Base-by-base conservation (phyloP, 2,113 vertebrate genomes). In the Xiphophorus hellerii region DNA sequence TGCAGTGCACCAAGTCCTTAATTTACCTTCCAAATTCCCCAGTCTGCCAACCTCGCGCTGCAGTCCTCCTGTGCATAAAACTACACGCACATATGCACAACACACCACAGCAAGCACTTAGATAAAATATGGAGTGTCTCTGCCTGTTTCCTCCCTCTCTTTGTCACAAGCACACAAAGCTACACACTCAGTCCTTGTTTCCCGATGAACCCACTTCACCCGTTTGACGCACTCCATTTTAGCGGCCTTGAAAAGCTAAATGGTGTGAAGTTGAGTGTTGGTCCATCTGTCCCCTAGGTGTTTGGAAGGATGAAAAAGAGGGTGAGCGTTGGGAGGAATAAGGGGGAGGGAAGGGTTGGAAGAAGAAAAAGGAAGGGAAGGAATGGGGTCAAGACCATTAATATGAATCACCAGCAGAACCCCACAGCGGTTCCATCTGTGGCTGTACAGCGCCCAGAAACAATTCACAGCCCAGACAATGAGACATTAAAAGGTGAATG, bases 231-330 rank as follows among this genome's bases (percentile, higher is more conserved):
- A 86, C 84, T 86, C 76, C 87, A 80, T 85, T 89, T 91, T 84
- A 85, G 82, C 85, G 90, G 90, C 87, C 92, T 93, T 92, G 89
- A 91, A 83, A 89, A 93, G 89, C 89, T 94, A 92, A 94, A 92
- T 92, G 93, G 90, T 90, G 92, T 93, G 92, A 91, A 91, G 89
- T 90, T 93, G 89, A 92, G 87, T 86, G 88, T 88, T 87, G 89
- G 88, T 92, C 92, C 89, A 92, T 93, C 92, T 90, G 88, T 92
- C 92, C 92, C 90, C 77, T 87, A 87, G 85, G 92, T 90, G 82
- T 84, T 86, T 85, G 85, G 84, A 84, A 72, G 82, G 83, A 91
- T 84, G 87, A 86, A 83, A 88, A 78, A 86, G 87, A 80, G 66
- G 79, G 84, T 31, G 83, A 84, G 83, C 80, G 72, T 81, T 73